phyloP scores from a whole-genome alignment of 2,888 invertebrate species.

The Pyrgus malvae region DNA sequence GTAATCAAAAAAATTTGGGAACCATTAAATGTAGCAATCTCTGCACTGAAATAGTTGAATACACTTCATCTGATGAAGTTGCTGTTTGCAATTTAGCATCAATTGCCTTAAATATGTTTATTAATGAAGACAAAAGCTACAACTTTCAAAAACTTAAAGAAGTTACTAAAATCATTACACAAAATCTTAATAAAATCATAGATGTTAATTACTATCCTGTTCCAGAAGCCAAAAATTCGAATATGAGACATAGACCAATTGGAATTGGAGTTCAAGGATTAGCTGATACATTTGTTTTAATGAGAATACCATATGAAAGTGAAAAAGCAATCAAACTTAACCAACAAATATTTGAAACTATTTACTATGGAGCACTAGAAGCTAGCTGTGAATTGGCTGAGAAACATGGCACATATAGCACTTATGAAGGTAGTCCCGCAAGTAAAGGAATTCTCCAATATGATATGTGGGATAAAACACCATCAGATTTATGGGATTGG shows the following conservation, averaged over 20 bases:
- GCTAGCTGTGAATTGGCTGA: slow-evolving; percentile 97
- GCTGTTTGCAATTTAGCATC: slow-evolving; percentile 99
- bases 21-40: slow-evolving; percentile 99
- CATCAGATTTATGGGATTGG: slow-evolving; percentile 96
- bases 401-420: slow-evolving; percentile 92
- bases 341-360: slow-evolving; percentile 97
- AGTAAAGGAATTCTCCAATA: slow-evolving; percentile 98
- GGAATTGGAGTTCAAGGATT: slow-evolving; percentile 98
- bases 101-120: slow-evolving; percentile 97
- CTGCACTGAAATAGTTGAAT: slow-evolving; percentile 99
- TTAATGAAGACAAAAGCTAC: slow-evolving; percentile 88
- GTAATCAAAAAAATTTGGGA: slow-evolving; percentile 98
- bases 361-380: slow-evolving; percentile 98
- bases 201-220: slow-evolving; percentile 98
- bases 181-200: slow-evolving; percentile 97
- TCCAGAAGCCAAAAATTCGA: slow-evolving; percentile 92
- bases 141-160: slow-evolving; percentile 94
- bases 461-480: slow-evolving; percentile 97
- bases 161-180: slow-evolving; percentile 93
- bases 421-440: slow-evolving; percentile 95
- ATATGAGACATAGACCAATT: slow-evolving; percentile 92
- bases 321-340: slow-evolving; percentile 92
- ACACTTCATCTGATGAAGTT: slow-evolving; percentile 94
- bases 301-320: slow-evolving; percentile 96
- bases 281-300: slow-evolving; percentile 97